Base-by-base conservation (phyloP, 2,888 invertebrate genomes). In the Drosophila fulvimacula region DNA sequence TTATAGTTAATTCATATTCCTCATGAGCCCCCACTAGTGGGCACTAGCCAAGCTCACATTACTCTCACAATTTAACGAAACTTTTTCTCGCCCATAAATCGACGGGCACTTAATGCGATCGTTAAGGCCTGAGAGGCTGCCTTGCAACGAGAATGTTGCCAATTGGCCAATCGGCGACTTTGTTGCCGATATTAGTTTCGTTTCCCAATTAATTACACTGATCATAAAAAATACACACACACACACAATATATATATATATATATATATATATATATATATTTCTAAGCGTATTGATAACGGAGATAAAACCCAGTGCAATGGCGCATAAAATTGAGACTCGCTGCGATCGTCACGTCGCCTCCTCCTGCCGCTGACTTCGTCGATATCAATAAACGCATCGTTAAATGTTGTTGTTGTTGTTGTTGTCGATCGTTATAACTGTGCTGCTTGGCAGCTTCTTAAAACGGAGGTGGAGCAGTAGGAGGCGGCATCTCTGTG, bases 341-440 rank as follows among this genome's bases (percentile, higher is more conserved):
- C 17, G 51, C 63, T 59, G 68, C n/a, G 62, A 52, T 59, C 51
- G 44, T 19, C 10, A 17, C 32, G 6, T 34, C 32, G 55, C 58
- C 46, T 19, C 30, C 41, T 41, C 11, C 15, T n/a, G 46, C 11
- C 30, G 24, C 21, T 57, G 41, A 51, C 60, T 55, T 72, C 76
- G 52, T 34, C 64, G 60, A 72, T 79, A 84, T 82, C 76, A 81
- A 84, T 87, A 87, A 83, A 84, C 82, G 82, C 85, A 76, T 83
- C 82, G 82, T 87, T 79, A 83, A 83, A 64, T 71, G 84, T 73
- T 52, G 58, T 48, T 32, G 34, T n/a, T 44, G 42, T 21, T 24
- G 46, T 69, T 61, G 41, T 42, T 57, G 51, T 39, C 44, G 39
- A 69, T 82, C 84, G 85, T 84, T 84, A 84, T 84, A 87, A 81